A percentile compares a stretch with the other conserved stretches of the same genome.
These are phyloP conservation scores for Acestrorhynchus altus DNA, from an alignment of 2,797 vertebrate species.

Conservation along the genomic window DNA sequence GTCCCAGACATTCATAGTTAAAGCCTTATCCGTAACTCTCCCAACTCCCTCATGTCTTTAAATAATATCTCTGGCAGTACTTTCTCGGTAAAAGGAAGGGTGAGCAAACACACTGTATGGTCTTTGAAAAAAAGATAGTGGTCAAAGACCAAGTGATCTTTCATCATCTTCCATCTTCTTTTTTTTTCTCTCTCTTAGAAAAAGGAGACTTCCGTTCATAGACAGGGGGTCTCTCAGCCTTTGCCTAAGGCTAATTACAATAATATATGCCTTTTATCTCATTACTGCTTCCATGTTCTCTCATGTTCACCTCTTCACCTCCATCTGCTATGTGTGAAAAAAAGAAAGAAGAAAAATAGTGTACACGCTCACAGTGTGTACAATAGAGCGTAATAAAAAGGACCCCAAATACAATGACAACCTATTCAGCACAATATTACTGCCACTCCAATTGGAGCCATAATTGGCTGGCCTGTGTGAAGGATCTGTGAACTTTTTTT, in stretches of 20 bases:
- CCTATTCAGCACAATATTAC: conserved; percentile 42
- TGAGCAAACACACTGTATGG: neutral
- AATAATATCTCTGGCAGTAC: neutral
- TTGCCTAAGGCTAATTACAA: conserved; percentile 37
- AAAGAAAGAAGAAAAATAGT: conserved; percentile 41
- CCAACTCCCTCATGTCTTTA: neutral
- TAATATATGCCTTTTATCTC: conserved; percentile 49
- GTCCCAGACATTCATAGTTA: conserved; percentile 9
- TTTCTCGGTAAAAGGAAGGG: neutral
- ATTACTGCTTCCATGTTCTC: conserved; percentile 27
- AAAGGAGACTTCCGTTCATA: neutral
- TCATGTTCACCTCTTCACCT: neutral
- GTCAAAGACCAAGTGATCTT: neutral
- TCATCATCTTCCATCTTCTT: neutral
- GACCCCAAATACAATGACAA: conserved; percentile 66
- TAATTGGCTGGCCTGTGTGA: conserved; percentile 59
- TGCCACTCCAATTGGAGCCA: conserved; percentile 55
- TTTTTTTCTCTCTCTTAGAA: neutral
- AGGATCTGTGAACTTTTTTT: conserved; percentile 62
- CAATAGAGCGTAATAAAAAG: conserved; percentile 52
- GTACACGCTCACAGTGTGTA: conserved; percentile 52
- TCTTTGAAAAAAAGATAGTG: neutral
- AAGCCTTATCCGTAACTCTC: neutral
- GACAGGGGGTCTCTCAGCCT: conserved; percentile 15
- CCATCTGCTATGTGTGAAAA: conserved; percentile 46